Percentiles rank a stretch among this genome's conserved stretches.
Conservation (phyloP, 2,888 invertebrate species). For the Dolichomitus sp. region DNA sequence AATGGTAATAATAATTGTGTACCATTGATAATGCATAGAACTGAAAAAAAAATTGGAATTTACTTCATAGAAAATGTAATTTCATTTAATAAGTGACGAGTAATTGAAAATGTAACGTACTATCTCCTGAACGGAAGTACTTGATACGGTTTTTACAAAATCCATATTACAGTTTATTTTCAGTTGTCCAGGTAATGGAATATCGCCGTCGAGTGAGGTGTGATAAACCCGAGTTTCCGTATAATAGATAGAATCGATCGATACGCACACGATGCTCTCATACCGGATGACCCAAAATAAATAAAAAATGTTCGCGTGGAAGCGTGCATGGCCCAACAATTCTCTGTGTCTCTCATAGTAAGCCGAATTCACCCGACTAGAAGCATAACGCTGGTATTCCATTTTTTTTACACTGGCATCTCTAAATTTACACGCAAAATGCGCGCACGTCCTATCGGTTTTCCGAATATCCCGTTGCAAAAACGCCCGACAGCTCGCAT, state of each 20-base stretch:
- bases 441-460: conserved; percentile 47
- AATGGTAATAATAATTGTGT: not conserved
- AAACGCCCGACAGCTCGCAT: conserved; percentile 12
- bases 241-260: conserved; percentile 15
- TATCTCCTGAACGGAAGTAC: not conserved
- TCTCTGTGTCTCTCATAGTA: conserved; percentile 27
- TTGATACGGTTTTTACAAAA: not conserved
- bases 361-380: conserved; percentile 41
- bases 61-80: not conserved
- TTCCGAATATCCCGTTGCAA: conserved; percentile 45
- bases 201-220: conserved; percentile 22
- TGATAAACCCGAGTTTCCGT: conserved; percentile 19
- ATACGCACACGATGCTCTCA: not conserved
- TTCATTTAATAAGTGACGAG: not conserved
- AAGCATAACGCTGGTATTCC: conserved; percentile 4
- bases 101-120: not conserved
- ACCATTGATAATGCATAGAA: no score
- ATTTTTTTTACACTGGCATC: conserved; percentile 42
- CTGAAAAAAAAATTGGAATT: not conserved
- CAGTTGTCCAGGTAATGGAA: conserved; percentile 7
- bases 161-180: not conserved
- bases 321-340: conserved; percentile 21
- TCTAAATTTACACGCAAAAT: conserved; percentile 53
- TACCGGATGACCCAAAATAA: conserved; percentile 18
- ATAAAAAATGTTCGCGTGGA: conserved; percentile 8